Evolutionary conservation across 2,888 invertebrate species (phyloP).

Genomic region (Platynereis dumerilii): DNA sequence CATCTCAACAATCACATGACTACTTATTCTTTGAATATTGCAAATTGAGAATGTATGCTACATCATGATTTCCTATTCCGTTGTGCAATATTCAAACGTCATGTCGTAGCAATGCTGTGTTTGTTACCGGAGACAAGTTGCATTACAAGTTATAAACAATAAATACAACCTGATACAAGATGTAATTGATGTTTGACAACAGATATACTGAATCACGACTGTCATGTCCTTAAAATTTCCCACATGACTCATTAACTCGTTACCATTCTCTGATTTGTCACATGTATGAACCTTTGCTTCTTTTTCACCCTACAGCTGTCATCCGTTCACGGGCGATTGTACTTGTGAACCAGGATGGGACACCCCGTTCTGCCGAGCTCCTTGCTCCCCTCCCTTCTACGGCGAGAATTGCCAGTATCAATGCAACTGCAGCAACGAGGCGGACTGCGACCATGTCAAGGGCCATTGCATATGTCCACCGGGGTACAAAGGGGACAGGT

Average conservation of each 20-base stretch:
- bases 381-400: slow-evolving; percentile 38
- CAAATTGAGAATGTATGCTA: too few relatives aligned
- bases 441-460: slow-evolving; percentile 42
- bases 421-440: slow-evolving; percentile 43
- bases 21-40: too few relatives aligned
- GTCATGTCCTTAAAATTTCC: too few relatives aligned
- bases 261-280: too few relatives aligned
- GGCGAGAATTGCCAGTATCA: slow-evolving; percentile 40
- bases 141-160: neutral
- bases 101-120: too few relatives aligned
- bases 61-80: too few relatives aligned
- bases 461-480: slow-evolving; percentile 42
- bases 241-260: too few relatives aligned
- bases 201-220: neutral
- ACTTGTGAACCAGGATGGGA: slow-evolving; percentile 43
- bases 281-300: neutral
- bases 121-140: neutral
- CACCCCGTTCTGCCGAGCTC: slow-evolving; percentile 13
- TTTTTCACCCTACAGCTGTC: slow-evolving; percentile 13
- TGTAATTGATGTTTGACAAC: slow-evolving; percentile 7
- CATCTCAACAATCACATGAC: too few relatives aligned
- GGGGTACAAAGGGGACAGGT: slow-evolving; percentile 28
- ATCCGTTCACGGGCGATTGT: slow-evolving; percentile 40
- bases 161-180: neutral
- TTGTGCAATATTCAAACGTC: too few relatives aligned